Conservation (phyloP, 2,797 vertebrate genomes). For the Cercopithecus mitis region DNA sequence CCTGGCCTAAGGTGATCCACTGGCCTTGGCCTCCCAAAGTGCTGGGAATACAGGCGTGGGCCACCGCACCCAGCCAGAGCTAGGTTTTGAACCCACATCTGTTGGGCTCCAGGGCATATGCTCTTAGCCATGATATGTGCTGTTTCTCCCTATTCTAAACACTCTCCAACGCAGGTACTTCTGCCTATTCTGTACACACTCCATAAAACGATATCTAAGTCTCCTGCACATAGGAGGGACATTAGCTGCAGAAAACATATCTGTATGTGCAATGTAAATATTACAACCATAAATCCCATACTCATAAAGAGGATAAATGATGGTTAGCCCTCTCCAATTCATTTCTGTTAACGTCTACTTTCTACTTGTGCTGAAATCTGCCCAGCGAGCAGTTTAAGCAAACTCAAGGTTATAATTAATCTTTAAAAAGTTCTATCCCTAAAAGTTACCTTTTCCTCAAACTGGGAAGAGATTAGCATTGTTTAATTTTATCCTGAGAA, state of each 20-base stretch:
- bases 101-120: background rate
- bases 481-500: slow-evolving; percentile 48
- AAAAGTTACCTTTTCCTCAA: slow-evolving; percentile 41
- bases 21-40: too few relatives aligned
- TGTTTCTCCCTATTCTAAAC: background rate
- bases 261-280: slow-evolving; percentile 16
- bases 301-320: background rate
- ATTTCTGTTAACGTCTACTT: slow-evolving; percentile 29
- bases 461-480: background rate
- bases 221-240: background rate
- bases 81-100: background rate
- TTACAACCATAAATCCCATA: background rate
- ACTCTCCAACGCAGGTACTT: background rate
- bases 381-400: slow-evolving; percentile 13
- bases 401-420: background rate
- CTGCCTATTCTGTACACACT: background rate
- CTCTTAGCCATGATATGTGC: background rate
- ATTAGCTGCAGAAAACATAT: background rate
- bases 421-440: slow-evolving; percentile 8
- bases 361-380: slow-evolving; percentile 27
- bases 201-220: background rate
- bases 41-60: too few relatives aligned
- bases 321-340: background rate
- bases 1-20: too few relatives aligned
- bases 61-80: too few relatives aligned